phyloP scores from a whole-genome alignment of 2,888 invertebrate species.

The Agriopis marginaria region DNA sequence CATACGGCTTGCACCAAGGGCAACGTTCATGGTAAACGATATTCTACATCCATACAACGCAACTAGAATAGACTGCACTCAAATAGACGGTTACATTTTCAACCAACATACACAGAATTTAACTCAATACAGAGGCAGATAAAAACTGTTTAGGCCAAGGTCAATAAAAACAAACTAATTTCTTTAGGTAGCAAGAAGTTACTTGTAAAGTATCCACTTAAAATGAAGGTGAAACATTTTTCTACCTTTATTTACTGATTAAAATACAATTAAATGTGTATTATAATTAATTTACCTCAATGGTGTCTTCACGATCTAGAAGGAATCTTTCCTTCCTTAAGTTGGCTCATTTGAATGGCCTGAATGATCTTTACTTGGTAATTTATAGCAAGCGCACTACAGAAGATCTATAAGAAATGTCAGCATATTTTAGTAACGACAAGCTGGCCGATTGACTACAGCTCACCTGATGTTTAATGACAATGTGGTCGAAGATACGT shows the following conservation, averaged over 20 bases:
- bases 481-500: no score
- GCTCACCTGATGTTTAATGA: no score
- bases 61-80: constrained; percentile 2
- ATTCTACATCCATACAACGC: neutral
- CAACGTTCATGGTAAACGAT: constrained; percentile 37
- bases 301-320: no score
- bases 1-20: constrained; percentile 63
- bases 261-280: no score
- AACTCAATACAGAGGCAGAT: constrained; percentile 4
- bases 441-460: no score
- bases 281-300: no score
- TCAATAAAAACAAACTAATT: constrained; percentile 13
- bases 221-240: no score
- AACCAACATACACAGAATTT: neutral
- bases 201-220: constrained; percentile 1
- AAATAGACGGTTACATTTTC: neutral
- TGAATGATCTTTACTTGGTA: neutral
- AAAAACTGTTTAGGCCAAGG: constrained; percentile 6
- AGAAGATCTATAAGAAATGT: no score
- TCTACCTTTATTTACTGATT: no score
- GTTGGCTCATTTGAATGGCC: neutral
- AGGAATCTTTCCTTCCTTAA: neutral
- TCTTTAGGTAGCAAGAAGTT: neutral
- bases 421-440: no score
- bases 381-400: no score